Base-by-base conservation (phyloP, 2,888 invertebrate genomes). In the Oxyteleia sp. region DNA sequence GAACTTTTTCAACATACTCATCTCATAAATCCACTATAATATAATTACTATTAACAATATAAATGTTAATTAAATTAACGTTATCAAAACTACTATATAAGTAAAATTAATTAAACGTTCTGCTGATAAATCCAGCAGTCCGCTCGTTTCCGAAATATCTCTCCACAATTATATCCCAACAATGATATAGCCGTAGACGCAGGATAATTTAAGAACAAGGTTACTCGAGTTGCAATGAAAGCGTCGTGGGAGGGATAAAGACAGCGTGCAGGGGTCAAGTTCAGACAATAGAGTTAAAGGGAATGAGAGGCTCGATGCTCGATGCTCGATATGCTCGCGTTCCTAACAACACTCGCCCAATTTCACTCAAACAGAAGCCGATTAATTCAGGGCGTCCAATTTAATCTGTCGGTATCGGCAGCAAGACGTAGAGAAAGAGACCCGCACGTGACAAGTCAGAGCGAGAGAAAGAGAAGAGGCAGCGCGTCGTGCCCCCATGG, bases 331-430 rank as follows among this genome's bases (percentile, higher is more conserved):
- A 87, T 88, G 90, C 90, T 91, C 91, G 88, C 89, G 90, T 91
- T 90, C 91, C 89, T 88, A 92, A 91, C 91, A 91, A 90, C 91
- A 90, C 92, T 91, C 92, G 92, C 91, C 90, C 91, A 91, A 91
- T 91, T 91, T 91, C 91, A 90, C 91, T 91, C 91, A 90, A 91
- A 91, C 91, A 93, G 93, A 93, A 93, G 93, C 92, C 93, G 93
- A 93, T 93, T 93, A 93, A 93, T 93, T 92, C 90, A 88, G 89
- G 89, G 92, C 92, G 90, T 93, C 89, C 93, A 92, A 93, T 93
- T 93, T 92, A 90, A 91, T 91, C 90, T 89, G 87, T 66, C 63
- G 80, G 72, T 80, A 78, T 75, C 81, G 72, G 75, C 80, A 63
- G 57, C 55, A 29, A 57, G 74, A 76, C 29, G 23, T 63, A 55